Evolutionary conservation across 2,113 vertebrate genomes (phyloP).

Genomic region (Pyxicephalus adspersus): DNA sequence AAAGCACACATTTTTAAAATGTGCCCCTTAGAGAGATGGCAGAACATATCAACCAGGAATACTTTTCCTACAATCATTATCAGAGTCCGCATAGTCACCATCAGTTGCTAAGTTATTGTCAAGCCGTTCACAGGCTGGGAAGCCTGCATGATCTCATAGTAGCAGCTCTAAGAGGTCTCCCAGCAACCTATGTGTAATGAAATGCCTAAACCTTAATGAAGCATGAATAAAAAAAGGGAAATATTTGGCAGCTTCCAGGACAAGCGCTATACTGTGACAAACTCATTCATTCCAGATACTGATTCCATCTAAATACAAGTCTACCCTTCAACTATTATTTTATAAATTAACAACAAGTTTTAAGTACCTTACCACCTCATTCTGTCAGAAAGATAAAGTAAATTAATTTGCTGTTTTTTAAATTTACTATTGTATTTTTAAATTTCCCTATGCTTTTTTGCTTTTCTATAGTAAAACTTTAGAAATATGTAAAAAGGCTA

Average conservation of each 20-base stretch:
- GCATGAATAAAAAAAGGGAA: constrained; percentile 44
- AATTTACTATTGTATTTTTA: no score
- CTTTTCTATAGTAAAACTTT: no score
- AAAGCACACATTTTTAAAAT: constrained; percentile 5
- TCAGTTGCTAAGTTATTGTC: constrained; percentile 45
- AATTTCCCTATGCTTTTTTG: no score
- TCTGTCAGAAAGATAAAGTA: no score
- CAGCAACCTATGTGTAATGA: constrained; percentile 48
- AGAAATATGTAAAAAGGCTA: no score
- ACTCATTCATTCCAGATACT: constrained; percentile 20
- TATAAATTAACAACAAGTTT: neutral
- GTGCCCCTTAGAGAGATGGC: constrained; percentile 20
- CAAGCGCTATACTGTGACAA: constrained; percentile 12
- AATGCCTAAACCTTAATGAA: constrained; percentile 51
- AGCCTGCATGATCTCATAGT: constrained; percentile 47
- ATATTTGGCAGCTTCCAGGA: constrained; percentile 42
- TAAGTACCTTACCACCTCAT: no score
- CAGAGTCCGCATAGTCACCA: constrained; percentile 31
- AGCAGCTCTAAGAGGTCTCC: constrained; percentile 43
- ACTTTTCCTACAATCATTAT: constrained; percentile 37
- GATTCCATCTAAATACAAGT: neutral
- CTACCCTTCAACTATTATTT: neutral
- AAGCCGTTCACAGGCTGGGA: constrained; percentile 26
- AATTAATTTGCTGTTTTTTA: no score
- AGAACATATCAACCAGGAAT: constrained; percentile 37